Base-by-base conservation (phyloP, 2,113 vertebrate genomes). In the Aegotheles bennettii region DNA sequence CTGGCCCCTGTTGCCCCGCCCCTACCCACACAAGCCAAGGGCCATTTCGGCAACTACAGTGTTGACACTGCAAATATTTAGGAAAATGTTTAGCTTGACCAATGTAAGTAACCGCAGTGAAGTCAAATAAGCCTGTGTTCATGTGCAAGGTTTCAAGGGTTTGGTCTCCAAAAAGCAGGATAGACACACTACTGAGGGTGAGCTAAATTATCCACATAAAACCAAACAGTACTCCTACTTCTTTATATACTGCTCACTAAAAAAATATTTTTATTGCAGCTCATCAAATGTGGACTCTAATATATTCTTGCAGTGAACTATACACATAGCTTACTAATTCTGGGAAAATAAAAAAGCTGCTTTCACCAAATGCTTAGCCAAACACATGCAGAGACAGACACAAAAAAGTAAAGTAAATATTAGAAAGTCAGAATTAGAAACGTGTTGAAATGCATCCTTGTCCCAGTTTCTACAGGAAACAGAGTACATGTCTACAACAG, bases 361-460 rank as follows among this genome's bases (percentile, higher is more conserved):
- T 84, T 92, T 64, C 51, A 80, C 68, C 73, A 93, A 90, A 81
- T 84, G 51, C 35, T 93, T 63, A 67, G 42, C 35, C 69, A 2
- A 11, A 90, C 71, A 88, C 57, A 50, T 63, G 48, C 10, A 93
- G 42, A 82, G 40, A 76, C 36, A 93, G 82, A 71, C 50, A 90
- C 25, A 59, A 69, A 93, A 77, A 94, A 84, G 76, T 50, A 90
- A 95, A 89, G 93, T 57, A 93, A 93, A 92, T 85, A 94, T 53
- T 80, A 57, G 16, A 84, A 84, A 95, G 93, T 40, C 93, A 96
- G 94, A 77, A 74, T 71, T 60, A 89, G 69, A 93, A 92, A 89
- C 43, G 38, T 89, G 76, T 89, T 87, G 93, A 95, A 96, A 96
- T 60, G 60, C 35, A 93, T 94, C 47, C 60, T 86, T 94, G 92